Base-by-base conservation (phyloP, 2,888 invertebrate species). In the Sarcophaga rosellei region DNA sequence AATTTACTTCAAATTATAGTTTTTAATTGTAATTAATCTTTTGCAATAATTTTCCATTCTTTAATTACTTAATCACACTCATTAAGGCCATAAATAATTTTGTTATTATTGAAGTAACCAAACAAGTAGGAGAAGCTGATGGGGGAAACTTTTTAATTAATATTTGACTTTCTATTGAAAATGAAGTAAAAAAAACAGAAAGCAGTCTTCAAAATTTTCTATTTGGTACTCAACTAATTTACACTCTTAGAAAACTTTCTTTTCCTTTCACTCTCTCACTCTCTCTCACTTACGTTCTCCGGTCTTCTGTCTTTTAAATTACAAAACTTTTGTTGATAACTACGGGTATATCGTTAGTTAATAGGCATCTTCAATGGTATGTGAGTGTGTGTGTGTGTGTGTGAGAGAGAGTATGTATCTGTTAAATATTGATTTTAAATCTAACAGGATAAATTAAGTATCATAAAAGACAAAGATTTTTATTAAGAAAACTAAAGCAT, bases 381-480 rank as follows among this genome's bases (percentile, higher is more conserved):
- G 12, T 68, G 15, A 45, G 21, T 45, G 2, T 8, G 35, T 35
- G 35, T 35, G 35, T 10, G 8, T 10, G 8, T 2, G 35, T 0
- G 35, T 8, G 17, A 3, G 4, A 53, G 59, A 12, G 15, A 23
- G 21, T 23, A 25, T n/a, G 23, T 74, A 65, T 66, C 66, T 47
- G 21, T n/a, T 53, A 23, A 23, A 45, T 69, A 69, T 80, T 61
- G 59, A 61, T 47, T 80, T 20, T 35, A 73, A 73, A 17, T n/a
- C 57, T 59, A 47, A 35, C 17, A 57, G 66, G 11, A 66, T 66
- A 6, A 59, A 73, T 66, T 59, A 73, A 72, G 44, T 59, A 57
- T 25, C 17, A 57, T 63, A 63, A 79, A 69, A 61, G 59, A 72
- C 63, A 79, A 61, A 47, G 45, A 65, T 73, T 66, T 57, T 44